Evolutionary conservation across 2,113 vertebrate species (phyloP).

Genomic region (Plotosus lineatus): DNA sequence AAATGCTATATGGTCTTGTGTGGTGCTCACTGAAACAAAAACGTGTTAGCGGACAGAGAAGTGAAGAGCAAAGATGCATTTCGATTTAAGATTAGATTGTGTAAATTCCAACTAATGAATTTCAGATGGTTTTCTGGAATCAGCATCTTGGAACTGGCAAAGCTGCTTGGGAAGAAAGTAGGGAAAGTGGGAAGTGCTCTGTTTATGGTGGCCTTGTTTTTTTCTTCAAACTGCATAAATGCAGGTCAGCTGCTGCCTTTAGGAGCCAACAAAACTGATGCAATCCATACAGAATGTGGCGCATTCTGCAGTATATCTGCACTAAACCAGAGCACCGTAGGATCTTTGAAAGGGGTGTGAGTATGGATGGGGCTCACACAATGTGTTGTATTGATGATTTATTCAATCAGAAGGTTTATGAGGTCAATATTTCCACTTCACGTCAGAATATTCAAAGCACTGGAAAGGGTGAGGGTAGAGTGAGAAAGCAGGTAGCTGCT

Average conservation of each 20-base stretch:
- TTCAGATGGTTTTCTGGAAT: constrained; percentile 17
- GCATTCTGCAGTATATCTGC: constrained; percentile 27
- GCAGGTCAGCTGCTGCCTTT: constrained; percentile 53
- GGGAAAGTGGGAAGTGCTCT: constrained; percentile 14
- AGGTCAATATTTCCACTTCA: constrained; percentile 16
- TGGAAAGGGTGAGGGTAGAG: constrained; percentile 3
- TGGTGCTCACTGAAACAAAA: no score
- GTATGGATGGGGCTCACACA: no score
- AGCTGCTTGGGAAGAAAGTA: constrained; percentile 15
- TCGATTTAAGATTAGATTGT: neutral
- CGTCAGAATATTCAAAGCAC: neutral
- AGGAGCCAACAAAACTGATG: constrained; percentile 47
- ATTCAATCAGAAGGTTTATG: constrained; percentile 1
- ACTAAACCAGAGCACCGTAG: constrained; percentile 11
- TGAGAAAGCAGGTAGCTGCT: constrained; percentile 1
- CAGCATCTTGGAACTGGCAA: constrained; percentile 8
- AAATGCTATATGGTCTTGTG: constrained; percentile 48
- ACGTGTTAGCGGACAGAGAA: constrained; percentile 20
- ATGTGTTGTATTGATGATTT: neutral
- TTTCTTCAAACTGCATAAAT: constrained; percentile 11
- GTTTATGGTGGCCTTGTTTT: constrained; percentile 14
- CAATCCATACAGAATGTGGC: constrained; percentile 51
- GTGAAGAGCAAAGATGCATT: constrained; percentile 56
- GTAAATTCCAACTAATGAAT: neutral
- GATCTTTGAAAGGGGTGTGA: no score